Base-by-base conservation (phyloP, 1,140 invertebrate genomes). In the Diplogasteroides magnus region DNA sequence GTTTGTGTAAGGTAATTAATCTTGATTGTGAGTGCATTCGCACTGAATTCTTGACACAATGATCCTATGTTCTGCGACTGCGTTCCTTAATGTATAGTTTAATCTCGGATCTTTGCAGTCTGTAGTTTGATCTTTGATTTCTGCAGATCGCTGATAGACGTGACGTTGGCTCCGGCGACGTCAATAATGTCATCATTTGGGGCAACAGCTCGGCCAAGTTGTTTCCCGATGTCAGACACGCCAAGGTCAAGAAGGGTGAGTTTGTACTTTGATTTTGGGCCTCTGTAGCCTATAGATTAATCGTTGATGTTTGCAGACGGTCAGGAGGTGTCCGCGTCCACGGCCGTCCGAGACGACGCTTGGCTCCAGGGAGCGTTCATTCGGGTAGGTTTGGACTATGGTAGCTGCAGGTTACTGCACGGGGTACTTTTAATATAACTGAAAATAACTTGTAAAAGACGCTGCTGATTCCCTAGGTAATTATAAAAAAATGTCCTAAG, bases 141-240 rank as follows among this genome's bases (percentile, higher is more conserved):
- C 25, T 66, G 0, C 61, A 72, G 86, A 83, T 88, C 77, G 86
- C 87, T 29, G 68, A 71, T 6, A 79, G 81, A 26, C 66, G 87
- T 25, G 83, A 90, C 64, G 83, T 88, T 25, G 70, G 83, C 23
- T 89, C 91, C 48, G 87, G 88, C 64, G 86, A 89, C 78, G 89
- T 98, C 2, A 88, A 88, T 74, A 95, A 96, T 83, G 90, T 95
- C 3, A 91, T 95, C 68, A 98, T 99, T 81, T 99, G 96, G 96
- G 97, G 97, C 26, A 99, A 99, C 85, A 97, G 99, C 82, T 98
- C 94, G 0, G 93, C 92, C 3, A 99, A 97, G 1, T 95, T 98
- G 85, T 98, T 92, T 84, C 96, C 96, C n/a, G 96, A 98, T 88
- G 90, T 90, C 15, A 86, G 87, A n/a, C 90, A 94, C 83, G 93